Percentiles rank a stretch among this genome's conserved stretches.
phyloP scores from a whole-genome alignment of 2,113 vertebrate genomes.

The Rhinogobius similis region DNA sequence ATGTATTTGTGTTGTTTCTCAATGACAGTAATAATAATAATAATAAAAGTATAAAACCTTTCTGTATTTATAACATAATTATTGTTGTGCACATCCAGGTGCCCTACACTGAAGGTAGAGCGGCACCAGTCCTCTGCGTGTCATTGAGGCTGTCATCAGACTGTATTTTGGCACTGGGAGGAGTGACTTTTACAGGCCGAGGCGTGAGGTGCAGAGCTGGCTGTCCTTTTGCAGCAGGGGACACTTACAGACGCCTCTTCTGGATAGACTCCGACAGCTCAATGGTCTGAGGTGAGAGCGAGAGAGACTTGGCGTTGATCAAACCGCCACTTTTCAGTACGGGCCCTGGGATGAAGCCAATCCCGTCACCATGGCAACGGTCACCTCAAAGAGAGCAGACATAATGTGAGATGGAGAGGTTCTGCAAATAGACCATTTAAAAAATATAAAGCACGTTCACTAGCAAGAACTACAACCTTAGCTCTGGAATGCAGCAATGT shows the following conservation, averaged over 20 bases:
- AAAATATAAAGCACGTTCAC: not conserved
- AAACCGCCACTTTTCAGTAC: conserved; percentile 44
- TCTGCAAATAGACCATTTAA: not conserved
- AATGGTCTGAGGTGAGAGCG: conserved; percentile 46
- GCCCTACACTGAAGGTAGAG: not conserved
- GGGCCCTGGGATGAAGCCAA: conserved; percentile 28
- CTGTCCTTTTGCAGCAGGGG: conserved; percentile 57
- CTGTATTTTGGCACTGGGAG: conserved; percentile 22
- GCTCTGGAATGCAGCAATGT: not conserved
- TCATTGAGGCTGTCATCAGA: conserved; percentile 28
- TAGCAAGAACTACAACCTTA: not conserved
- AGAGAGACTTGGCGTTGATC: conserved; percentile 44
- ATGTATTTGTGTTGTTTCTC: too few species aligned
- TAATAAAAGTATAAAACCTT: too few species aligned
- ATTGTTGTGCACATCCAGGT: not conserved
- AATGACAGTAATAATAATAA: too few species aligned
- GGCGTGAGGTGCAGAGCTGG: conserved; percentile 42
- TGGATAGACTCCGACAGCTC: conserved; percentile 49
- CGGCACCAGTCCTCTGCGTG: conserved; percentile 18
- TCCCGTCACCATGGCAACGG: conserved; percentile 50
- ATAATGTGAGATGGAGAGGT: conserved; percentile 3
- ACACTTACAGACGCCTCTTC: conserved; percentile 49
- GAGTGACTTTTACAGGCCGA: conserved; percentile 60
- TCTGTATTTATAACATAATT: too few species aligned
- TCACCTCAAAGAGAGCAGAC: conserved; percentile 13